Evolutionary conservation across 2,888 invertebrate species (phyloP).

Genomic region (Cerceris rybyensis): DNA sequence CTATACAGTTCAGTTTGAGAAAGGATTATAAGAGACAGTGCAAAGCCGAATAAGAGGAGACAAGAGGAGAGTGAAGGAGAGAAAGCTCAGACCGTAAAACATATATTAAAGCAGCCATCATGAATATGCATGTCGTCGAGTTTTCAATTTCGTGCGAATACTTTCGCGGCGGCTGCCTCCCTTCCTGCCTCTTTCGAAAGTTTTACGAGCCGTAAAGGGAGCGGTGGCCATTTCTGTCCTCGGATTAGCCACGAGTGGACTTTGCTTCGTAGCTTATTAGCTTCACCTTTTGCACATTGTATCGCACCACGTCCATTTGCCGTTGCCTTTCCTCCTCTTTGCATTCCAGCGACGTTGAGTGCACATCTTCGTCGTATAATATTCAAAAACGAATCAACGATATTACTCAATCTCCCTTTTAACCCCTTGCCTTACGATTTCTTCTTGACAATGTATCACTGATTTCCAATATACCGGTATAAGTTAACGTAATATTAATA

Average conservation of each 20-base stretch:
- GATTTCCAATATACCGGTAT: too few relatives aligned
- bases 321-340: background rate
- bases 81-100: slow-evolving; percentile 72
- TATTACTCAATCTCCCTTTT: too few relatives aligned
- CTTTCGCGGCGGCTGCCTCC: slow-evolving; percentile 66
- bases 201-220: slow-evolving; percentile 79
- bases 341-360: background rate
- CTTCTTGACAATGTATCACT: too few relatives aligned
- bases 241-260: slow-evolving; percentile 54
- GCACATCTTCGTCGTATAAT: background rate
- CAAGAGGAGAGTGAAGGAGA: slow-evolving; percentile 4
- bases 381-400: too few relatives aligned
- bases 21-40: slow-evolving; percentile 6
- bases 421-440: too few relatives aligned
- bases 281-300: slow-evolving; percentile 55
- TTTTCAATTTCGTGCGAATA: slow-evolving; percentile 80
- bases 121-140: slow-evolving; percentile 80
- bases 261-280: slow-evolving; percentile 70
- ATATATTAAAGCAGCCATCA: slow-evolving; percentile 75
- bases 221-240: slow-evolving; percentile 50
- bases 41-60: background rate
- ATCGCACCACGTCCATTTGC: slow-evolving; percentile 1
- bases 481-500: too few relatives aligned
- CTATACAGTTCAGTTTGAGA: background rate
- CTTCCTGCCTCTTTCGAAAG: slow-evolving; percentile 67